Evolutionary conservation across 2,113 vertebrate species (phyloP).

Genomic region (Strigops habroptila): DNA sequence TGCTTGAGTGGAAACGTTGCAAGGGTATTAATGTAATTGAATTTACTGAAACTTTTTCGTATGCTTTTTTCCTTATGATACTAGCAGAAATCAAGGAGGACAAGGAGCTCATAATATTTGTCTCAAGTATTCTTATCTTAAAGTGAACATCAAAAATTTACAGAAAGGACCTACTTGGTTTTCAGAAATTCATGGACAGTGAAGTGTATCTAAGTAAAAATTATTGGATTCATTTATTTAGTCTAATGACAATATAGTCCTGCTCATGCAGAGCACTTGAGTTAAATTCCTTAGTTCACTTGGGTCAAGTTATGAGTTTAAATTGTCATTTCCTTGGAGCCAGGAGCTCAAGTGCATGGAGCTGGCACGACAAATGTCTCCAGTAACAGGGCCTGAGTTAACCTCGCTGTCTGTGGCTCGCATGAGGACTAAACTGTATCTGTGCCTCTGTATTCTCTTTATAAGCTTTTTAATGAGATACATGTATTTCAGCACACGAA

Average conservation of each 20-base stretch:
- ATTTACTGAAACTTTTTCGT: neutral
- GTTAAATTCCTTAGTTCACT: neutral
- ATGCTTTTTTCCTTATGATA: neutral
- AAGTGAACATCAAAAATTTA: neutral
- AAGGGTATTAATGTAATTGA: neutral
- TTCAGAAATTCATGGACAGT: neutral
- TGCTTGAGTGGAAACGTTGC: neutral
- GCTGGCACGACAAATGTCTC: neutral
- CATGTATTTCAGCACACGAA: rapidly evolving
- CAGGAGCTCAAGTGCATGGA: neutral
- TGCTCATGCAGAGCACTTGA: neutral
- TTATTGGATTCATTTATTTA: neutral
- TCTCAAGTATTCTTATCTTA: neutral
- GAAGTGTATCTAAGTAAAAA: neutral
- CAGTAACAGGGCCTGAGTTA: neutral
- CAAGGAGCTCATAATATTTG: neutral
- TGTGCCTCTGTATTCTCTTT: neutral
- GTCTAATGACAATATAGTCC: neutral
- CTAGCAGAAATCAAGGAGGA: neutral
- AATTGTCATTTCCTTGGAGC: neutral
- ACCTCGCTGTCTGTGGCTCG: rapidly evolving
- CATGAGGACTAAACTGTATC: rapidly evolving
- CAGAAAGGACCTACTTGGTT: neutral
- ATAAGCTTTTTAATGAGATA: neutral
- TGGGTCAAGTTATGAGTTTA: neutral